Conservation (phyloP, 2,888 invertebrate genomes). For the Diploptera punctata region DNA sequence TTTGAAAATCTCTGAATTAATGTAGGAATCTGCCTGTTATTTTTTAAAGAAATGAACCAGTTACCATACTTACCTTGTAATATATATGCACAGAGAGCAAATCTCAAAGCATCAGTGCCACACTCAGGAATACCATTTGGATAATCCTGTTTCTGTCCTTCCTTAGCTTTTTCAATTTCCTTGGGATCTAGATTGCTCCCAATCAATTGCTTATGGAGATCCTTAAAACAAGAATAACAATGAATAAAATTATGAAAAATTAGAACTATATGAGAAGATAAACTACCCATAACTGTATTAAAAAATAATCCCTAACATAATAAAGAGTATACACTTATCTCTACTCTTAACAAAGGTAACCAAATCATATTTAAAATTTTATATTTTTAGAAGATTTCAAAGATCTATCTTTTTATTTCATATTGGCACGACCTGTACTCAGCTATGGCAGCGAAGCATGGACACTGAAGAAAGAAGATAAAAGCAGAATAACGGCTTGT, state of each 20-base stretch:
- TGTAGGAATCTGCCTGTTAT: no score
- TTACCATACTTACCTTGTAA: slow-evolving; percentile 69
- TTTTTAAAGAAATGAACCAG: no score
- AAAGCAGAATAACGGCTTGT: no score
- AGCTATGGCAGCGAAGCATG: no score
- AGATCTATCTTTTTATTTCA: no score
- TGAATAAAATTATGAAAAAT: background rate
- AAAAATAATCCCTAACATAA: background rate
- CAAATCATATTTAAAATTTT: no score
- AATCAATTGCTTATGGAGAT: slow-evolving; percentile 72
- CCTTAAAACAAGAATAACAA: slow-evolving; percentile 50
- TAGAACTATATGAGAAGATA: background rate
- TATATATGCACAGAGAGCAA: slow-evolving; percentile 89
- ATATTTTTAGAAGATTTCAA: no score
- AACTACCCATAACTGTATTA: background rate
- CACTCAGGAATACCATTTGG: slow-evolving; percentile 96
- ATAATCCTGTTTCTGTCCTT: slow-evolving; percentile 65
- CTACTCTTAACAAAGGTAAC: no score
- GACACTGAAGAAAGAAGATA: no score
- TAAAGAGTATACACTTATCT: background rate
- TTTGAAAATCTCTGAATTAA: no score
- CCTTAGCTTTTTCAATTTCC: slow-evolving; percentile 78
- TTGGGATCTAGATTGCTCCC: slow-evolving; percentile 86
- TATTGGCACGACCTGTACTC: no score
- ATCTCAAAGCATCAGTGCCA: slow-evolving; percentile 93